Percentiles rank a stretch among this genome's conserved stretches.
Conservation (phyloP, 2,888 invertebrate genomes). For the Psylliodes chrysocephalus region DNA sequence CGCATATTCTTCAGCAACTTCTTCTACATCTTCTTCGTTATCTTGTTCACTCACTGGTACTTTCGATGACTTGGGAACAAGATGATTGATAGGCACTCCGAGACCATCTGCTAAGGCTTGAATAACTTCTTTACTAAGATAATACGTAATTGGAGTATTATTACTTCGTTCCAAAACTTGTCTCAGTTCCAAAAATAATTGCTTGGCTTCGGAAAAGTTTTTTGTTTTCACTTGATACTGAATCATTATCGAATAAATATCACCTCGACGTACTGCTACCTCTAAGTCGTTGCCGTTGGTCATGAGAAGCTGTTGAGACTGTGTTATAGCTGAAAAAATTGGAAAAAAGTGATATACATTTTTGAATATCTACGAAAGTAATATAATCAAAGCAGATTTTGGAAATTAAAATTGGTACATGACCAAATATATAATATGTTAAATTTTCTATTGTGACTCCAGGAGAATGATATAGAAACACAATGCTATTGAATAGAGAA, state of each 20-base stretch:
- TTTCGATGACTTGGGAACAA: slow-evolving; percentile 52
- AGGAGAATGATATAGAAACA: too few species aligned
- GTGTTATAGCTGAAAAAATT: slow-evolving; percentile 55
- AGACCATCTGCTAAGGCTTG: slow-evolving; percentile 61
- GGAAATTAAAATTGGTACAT: too few species aligned
- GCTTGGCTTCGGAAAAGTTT: slow-evolving; percentile 59
- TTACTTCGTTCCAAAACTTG: slow-evolving; percentile 56
- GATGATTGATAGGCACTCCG: slow-evolving; percentile 54
- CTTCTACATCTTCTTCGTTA: slow-evolving; percentile 38
- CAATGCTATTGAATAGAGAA: too few species aligned
- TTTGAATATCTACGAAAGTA: too few species aligned
- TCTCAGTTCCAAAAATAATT: slow-evolving; percentile 58
- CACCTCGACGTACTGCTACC: slow-evolving; percentile 61
- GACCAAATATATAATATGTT: too few species aligned
- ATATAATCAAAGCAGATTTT: too few species aligned
- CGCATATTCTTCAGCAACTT: slow-evolving; percentile 42
- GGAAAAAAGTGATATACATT: too few species aligned
- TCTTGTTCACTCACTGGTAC: slow-evolving; percentile 19
- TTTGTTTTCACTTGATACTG: slow-evolving; percentile 59
- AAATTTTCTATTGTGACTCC: too few species aligned
- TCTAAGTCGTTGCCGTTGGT: slow-evolving; percentile 60
- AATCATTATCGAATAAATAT: slow-evolving; percentile 63
- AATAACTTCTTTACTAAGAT: slow-evolving; percentile 61
- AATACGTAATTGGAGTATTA: slow-evolving; percentile 60
- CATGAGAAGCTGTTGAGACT: slow-evolving; percentile 60